Base-by-base conservation (phyloP, 2,797 vertebrate species). In the Labroides dimidiatus region DNA sequence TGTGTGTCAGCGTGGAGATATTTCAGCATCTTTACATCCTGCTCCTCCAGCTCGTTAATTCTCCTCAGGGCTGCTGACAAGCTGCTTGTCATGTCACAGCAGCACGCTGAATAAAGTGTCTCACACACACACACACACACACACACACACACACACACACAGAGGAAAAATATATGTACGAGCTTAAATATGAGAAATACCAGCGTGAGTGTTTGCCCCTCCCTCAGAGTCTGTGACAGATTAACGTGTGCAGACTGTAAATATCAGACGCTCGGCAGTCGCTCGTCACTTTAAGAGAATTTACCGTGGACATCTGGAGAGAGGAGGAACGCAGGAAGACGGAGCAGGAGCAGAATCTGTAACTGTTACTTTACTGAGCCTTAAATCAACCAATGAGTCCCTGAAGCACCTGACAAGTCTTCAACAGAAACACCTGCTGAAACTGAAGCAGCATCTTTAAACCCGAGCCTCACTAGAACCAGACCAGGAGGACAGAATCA, bases 1-100 rank as follows among this genome's bases (percentile, higher is more conserved):
- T 64, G 50, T 45, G 61, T 49, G 66, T 80, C 64, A 59, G 67
- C 33, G 15, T 27, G 60, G 66, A 81, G 51, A 64, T 69, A 69
- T 45, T 8, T 37, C 41, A 50, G 55, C 15, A 0, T 64, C 57
- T 74, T 74, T 51, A 75, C 72, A 55, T 81, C 68, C 55, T 44
- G 24, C 52, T 16, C 1, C 56, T 52, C 16, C 3, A n/a, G 33
- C 16, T 61, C 21, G 0, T 77, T 82, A 75, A 71, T 73, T 63
- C 50, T 62, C 53, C 54, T n/a, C 39, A 6, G 1, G 9, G 54
- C 49, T 49, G 23, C 48, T 64, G 71, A 69, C 57, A 24, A 56
- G 48, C 39, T 17, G 21, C 23, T 48, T 21, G 36, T 44, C 66
- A 48, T n/a, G 24, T 51, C 24, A 17, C 24, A 17, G 4, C 23